A percentile compares a stretch with the other conserved stretches of the same genome.
Conservation (phyloP, 2,888 invertebrate genomes). For the Meteorus colon region DNA sequence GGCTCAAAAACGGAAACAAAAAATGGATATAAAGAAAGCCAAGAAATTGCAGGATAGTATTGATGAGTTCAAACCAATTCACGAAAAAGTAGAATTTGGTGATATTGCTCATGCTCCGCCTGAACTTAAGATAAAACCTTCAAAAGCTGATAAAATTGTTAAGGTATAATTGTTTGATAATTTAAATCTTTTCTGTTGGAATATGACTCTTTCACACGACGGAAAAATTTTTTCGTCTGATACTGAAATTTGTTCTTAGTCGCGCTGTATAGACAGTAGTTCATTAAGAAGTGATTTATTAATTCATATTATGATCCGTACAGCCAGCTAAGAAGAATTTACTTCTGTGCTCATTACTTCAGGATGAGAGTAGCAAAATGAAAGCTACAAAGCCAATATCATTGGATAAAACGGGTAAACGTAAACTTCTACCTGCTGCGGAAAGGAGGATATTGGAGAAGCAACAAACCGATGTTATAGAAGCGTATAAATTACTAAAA, state of each 20-base stretch:
- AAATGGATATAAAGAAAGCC: conserved; percentile 74
- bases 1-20: conserved; percentile 76
- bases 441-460: conserved; percentile 77
- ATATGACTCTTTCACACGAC: background rate
- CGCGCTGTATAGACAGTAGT: conserved; percentile 21
- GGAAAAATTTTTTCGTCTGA: background rate
- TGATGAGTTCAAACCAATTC: conserved; percentile 74
- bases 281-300: conserved; percentile 9
- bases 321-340: conserved; percentile 81
- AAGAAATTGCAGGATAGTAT: conserved; percentile 68
- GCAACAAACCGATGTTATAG: conserved; percentile 77
- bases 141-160: conserved; percentile 71
- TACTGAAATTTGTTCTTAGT: conserved; percentile 10
- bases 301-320: background rate
- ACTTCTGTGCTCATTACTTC: conserved; percentile 76
- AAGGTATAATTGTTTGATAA: conserved; percentile 69
- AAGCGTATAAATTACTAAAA: conserved; percentile 78
- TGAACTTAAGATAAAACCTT: conserved; percentile 75
- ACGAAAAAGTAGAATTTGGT: conserved; percentile 83
- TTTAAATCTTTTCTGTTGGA: conserved; percentile 48
- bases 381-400: conserved; percentile 15
- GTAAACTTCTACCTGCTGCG: conserved; percentile 77
- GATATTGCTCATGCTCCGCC: conserved; percentile 86
- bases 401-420: conserved; percentile 76
- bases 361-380: conserved; percentile 44